These are phyloP conservation scores for Damaliscus lunatus DNA, from an alignment of 2,113 vertebrate genomes.

Conservation along the genomic window DNA sequence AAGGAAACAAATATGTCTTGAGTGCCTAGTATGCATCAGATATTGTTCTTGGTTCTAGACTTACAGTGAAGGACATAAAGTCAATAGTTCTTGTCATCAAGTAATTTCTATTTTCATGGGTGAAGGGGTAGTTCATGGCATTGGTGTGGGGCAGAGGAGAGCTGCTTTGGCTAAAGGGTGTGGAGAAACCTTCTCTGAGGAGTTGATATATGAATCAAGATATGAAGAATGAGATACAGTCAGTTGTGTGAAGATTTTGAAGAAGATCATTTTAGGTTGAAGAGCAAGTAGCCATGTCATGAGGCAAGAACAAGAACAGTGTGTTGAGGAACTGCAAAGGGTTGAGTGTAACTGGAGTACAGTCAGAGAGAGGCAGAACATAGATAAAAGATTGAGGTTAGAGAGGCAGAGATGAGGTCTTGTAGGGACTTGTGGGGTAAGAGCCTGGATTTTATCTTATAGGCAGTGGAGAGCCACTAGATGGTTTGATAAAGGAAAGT, in stretches of 20 bases:
- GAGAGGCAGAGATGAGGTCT: not conserved
- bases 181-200: not conserved
- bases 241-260: not conserved
- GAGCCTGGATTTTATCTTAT: not conserved
- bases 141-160: not conserved
- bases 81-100: not conserved
- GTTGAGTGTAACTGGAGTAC: not conserved
- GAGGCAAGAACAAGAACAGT: not conserved
- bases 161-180: not conserved
- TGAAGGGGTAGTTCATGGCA: not conserved
- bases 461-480: not conserved
- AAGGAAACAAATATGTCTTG: not conserved
- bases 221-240: not conserved
- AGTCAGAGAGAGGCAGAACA: not conserved
- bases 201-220: not conserved
- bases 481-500: not conserved
- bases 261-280: not conserved
- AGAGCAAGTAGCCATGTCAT: not conserved
- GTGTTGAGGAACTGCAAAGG: not conserved
- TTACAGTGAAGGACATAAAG: not conserved
- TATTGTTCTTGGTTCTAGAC: not conserved
- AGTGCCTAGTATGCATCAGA: not conserved
- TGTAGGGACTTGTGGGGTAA: not conserved
- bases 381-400: not conserved
- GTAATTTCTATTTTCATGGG: not conserved